phyloP scores from a whole-genome alignment of 2,888 invertebrate species.

The Leucophora obtusa region DNA sequence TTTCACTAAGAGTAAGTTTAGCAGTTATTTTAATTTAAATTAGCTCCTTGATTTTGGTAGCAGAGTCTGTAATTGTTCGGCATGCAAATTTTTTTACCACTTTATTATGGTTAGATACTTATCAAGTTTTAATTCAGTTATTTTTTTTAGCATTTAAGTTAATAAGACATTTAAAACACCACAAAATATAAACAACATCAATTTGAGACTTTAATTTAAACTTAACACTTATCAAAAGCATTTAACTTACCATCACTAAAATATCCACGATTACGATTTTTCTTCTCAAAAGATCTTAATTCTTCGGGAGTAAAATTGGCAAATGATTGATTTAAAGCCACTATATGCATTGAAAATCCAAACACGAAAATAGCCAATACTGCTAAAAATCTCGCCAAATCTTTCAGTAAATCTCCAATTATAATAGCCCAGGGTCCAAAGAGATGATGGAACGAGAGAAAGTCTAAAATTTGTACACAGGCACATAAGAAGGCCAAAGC shows the following conservation, averaged over 20 bases:
- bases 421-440: conserved; percentile 99
- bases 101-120: conserved; percentile 73
- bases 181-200: conserved; percentile 44
- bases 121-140: conserved; percentile 73
- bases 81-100: conserved; percentile 71
- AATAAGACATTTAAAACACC: conserved; percentile 28
- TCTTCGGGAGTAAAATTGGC: conserved; percentile 84
- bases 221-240: conserved; percentile 57
- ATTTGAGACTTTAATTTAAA: conserved; percentile 29
- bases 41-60: neutral
- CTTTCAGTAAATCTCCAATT: conserved; percentile 96
- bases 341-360: conserved; percentile 98
- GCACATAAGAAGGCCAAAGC: conserved; percentile 96
- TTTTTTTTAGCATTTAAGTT: conserved; percentile 19
- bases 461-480: conserved; percentile 98
- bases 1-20: too few species aligned
- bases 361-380: conserved; percentile 98
- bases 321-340: conserved; percentile 97
- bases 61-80: conserved; percentile 68
- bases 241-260: conserved; percentile 88
- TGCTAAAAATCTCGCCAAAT: conserved; percentile 96
- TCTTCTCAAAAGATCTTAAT: conserved; percentile 81
- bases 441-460: conserved; percentile 98
- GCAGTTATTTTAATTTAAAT: neutral
- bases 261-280: conserved; percentile 79